Conservation (phyloP, 1,140 invertebrate species). For the Drosophila arizonae region DNA sequence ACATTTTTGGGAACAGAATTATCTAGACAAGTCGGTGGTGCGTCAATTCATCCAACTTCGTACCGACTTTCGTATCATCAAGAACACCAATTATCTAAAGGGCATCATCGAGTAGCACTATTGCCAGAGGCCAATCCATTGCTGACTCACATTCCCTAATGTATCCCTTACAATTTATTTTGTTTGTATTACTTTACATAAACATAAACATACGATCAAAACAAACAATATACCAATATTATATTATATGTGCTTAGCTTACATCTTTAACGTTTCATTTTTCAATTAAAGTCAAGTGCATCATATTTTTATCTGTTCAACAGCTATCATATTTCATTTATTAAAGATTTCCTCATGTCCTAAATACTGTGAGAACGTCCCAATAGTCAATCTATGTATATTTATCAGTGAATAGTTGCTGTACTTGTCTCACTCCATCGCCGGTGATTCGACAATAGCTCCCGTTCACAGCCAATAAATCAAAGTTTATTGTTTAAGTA, state of each 20-base stretch:
- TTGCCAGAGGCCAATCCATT: background rate
- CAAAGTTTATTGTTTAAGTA: slow-evolving; percentile 61
- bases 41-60: slow-evolving; percentile 96
- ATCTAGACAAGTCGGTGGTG: slow-evolving; percentile 92
- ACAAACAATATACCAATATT: slow-evolving; percentile 24
- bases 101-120: slow-evolving; percentile 71
- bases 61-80: slow-evolving; percentile 86
- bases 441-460: slow-evolving; percentile 31
- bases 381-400: slow-evolving; percentile 31
- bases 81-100: slow-evolving; percentile 78
- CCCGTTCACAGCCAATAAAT: slow-evolving; percentile 57
- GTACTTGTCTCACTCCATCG: background rate
- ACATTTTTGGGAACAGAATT: slow-evolving; percentile 86
- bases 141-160: slow-evolving; percentile 70
- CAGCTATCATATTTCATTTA: slow-evolving; percentile 28
- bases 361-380: slow-evolving; percentile 23
- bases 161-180: slow-evolving; percentile 37
- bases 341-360: slow-evolving; percentile 20
- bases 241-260: background rate
- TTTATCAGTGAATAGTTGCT: slow-evolving; percentile 47
- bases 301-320: slow-evolving; percentile 60
- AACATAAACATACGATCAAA: slow-evolving; percentile 45
- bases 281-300: slow-evolving; percentile 69
- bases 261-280: slow-evolving; percentile 43
- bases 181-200: slow-evolving; percentile 45